Conservation (phyloP, 1,140 invertebrate species). For the Dicyema japonicum region DNA sequence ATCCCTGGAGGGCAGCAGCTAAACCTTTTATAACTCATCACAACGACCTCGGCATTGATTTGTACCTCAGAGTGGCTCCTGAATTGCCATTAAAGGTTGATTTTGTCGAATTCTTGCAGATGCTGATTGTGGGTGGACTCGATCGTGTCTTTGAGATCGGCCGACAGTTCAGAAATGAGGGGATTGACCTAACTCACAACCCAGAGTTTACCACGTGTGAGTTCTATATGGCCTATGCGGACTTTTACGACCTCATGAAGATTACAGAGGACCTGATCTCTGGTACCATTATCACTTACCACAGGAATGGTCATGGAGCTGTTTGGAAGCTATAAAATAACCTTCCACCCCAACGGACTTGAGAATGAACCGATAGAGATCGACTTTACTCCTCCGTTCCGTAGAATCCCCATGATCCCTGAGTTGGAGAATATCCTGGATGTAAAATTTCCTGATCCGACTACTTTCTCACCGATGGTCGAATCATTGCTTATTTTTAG, state of each 20-base stretch:
- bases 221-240: conserved; percentile 98
- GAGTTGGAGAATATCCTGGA: conserved; percentile 47
- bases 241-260: conserved; percentile 71
- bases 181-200: conserved; percentile 90
- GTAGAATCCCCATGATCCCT: conserved; percentile 52
- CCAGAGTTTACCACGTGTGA: conserved; percentile 96
- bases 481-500: no score
- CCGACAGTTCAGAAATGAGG: conserved; percentile 79
- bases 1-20: conserved; percentile 86
- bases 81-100: no score
- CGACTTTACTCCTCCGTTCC: conserved; percentile 89
- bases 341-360: conserved; percentile 63
- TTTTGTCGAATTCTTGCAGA: no score
- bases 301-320: conserved; percentile 37
- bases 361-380: conserved; percentile 39
- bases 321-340: conserved; percentile 34
- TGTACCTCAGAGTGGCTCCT: conserved; percentile 83
- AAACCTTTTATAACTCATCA: conserved; percentile 96
- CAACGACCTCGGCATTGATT: conserved; percentile 79
- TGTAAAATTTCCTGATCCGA: conserved; percentile 40
- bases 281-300: no score
- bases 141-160: conserved; percentile 93
- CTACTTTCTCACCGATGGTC: no score
- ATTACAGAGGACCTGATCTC: conserved; percentile 67
- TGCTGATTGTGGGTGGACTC: conserved; percentile 76